Evolutionary conservation across 2,797 vertebrate genomes (phyloP).

Genomic region (Antrozous pallidus): DNA sequence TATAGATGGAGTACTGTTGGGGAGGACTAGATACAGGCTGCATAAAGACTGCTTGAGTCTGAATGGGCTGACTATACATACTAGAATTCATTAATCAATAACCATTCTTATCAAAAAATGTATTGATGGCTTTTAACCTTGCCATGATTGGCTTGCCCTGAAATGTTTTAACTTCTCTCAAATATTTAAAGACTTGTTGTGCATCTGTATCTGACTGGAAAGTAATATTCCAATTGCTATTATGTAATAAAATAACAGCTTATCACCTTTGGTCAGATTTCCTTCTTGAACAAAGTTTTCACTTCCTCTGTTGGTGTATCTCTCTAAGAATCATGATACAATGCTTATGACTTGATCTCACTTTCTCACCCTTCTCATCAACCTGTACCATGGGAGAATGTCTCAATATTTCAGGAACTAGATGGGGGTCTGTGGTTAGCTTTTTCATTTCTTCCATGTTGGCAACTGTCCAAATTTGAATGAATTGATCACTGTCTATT

Average conservation of each 20-base stretch:
- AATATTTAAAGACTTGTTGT: too few species aligned
- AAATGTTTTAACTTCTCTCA: too few species aligned
- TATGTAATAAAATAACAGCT: too few species aligned
- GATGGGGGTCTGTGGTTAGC: slow-evolving; percentile 94
- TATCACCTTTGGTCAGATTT: too few species aligned
- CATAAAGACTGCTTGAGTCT: slow-evolving; percentile 96
- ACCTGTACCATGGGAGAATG: slow-evolving; percentile 98
- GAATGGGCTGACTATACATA: slow-evolving; percentile 92
- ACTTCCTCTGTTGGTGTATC: slow-evolving; percentile 94
- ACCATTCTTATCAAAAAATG: slow-evolving; percentile 99
- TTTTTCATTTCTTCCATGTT: slow-evolving; percentile 98
- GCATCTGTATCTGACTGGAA: too few species aligned
- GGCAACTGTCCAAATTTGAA: slow-evolving; percentile 98
- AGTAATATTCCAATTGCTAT: too few species aligned
- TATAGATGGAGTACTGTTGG: slow-evolving; percentile 97
- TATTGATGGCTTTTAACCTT: slow-evolving; percentile 99
- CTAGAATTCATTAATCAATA: slow-evolving; percentile 95
- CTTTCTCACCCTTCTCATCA: slow-evolving; percentile 97
- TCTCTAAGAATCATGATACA: slow-evolving; percentile 98
- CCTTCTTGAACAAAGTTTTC: too few species aligned
- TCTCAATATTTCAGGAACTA: slow-evolving; percentile 96
- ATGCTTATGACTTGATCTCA: slow-evolving; percentile 97
- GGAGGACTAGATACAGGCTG: slow-evolving; percentile 96
- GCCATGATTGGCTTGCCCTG: slow-evolving; percentile 79
- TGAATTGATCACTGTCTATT: slow-evolving; percentile 99